Conservation (phyloP, 2,888 invertebrate genomes). For the Encarsia formosa region DNA sequence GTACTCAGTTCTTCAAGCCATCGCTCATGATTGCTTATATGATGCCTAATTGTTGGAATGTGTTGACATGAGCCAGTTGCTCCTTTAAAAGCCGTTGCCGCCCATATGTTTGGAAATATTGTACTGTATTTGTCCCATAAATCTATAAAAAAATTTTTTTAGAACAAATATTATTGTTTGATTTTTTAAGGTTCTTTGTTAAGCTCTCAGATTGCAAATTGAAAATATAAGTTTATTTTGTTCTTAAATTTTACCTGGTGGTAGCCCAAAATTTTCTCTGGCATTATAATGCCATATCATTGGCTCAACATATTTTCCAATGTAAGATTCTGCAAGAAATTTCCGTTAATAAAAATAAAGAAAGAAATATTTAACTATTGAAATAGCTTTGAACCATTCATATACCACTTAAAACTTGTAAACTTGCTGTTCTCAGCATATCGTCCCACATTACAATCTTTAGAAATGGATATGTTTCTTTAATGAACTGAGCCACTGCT, state of each 20-base stretch:
- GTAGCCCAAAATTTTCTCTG: conserved; percentile 55
- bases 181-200: too few relatives aligned
- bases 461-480: conserved; percentile 60
- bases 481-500: conserved; percentile 59
- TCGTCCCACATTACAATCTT: conserved; percentile 83
- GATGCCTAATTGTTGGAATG: conserved; percentile 65
- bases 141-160: conserved; percentile 28
- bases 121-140: conserved; percentile 64
- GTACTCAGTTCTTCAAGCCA: conserved; percentile 61
- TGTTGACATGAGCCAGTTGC: conserved; percentile 74
- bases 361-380: too few relatives aligned
- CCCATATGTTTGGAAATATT: conserved; percentile 71
- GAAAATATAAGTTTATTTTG: neutral
- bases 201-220: too few relatives aligned
- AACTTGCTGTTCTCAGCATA: conserved; percentile 66
- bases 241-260: conserved; percentile 42
- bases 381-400: too few relatives aligned
- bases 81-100: conserved; percentile 81
- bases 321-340: conserved; percentile 56
- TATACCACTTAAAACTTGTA: conserved; percentile 57
- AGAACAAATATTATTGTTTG: too few relatives aligned
- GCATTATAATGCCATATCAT: conserved; percentile 68
- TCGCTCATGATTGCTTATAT: conserved; percentile 71
- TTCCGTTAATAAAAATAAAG: neutral
- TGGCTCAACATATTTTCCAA: conserved; percentile 62